phyloP scores from a whole-genome alignment of 2,113 vertebrate species.

The Myotis lucifugus region DNA sequence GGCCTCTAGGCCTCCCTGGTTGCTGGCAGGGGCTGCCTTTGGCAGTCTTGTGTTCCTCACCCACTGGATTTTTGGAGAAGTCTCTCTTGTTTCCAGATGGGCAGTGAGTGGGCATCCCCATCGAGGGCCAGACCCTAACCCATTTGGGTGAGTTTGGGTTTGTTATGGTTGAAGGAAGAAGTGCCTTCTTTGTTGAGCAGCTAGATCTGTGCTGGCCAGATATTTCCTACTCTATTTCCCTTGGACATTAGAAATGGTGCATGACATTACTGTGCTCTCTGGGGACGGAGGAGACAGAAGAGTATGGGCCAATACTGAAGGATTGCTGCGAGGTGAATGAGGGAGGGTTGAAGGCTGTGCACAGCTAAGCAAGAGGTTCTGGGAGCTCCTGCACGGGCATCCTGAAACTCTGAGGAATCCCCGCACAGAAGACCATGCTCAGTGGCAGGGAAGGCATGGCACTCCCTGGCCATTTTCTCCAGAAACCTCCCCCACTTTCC shows the following conservation, averaged over 20 bases:
- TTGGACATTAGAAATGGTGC: neutral
- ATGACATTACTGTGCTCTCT: neutral
- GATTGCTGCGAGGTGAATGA: neutral
- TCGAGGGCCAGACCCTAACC: constrained; percentile 85
- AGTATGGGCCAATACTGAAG: neutral
- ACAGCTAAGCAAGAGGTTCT: neutral
- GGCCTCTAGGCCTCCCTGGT: constrained; percentile 58
- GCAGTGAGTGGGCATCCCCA: constrained; percentile 86
- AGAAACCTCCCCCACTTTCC: rapidly evolving
- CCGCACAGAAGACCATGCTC: rapidly evolving
- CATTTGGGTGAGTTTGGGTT: constrained; percentile 81
- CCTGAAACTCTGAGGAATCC: neutral
- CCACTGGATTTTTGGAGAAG: constrained; percentile 86
- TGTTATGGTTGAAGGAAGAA: neutral
- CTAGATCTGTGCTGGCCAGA: neutral
- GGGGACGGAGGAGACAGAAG: neutral
- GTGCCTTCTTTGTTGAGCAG: neutral
- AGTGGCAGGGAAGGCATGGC: no score
- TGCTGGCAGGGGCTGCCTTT: constrained; percentile 77
- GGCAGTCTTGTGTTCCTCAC: constrained; percentile 84
- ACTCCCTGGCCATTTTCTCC: neutral
- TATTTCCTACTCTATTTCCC: neutral
- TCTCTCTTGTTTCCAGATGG: constrained; percentile 86
- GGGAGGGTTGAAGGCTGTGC: no score
- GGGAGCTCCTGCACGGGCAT: rapidly evolving